Conservation (phyloP, 2,113 vertebrate genomes). For the Caloenas nicobarica region DNA sequence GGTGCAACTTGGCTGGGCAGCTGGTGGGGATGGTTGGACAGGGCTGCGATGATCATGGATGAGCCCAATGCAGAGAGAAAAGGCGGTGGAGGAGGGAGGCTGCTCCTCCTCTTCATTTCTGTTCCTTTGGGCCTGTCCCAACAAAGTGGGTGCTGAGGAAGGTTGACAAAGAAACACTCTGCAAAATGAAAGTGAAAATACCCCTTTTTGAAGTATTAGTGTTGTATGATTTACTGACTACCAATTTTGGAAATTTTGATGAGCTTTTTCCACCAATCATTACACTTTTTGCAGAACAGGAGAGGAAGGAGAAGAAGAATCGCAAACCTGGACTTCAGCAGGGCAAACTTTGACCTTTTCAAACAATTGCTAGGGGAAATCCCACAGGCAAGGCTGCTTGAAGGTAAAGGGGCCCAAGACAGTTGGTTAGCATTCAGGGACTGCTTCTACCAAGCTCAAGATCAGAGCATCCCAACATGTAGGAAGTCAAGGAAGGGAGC, state of each 20-base stretch:
- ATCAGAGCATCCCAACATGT: too few species aligned
- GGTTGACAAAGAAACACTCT: not conserved
- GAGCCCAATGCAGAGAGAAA: not conserved
- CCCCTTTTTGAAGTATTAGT: not conserved
- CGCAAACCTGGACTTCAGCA: too few species aligned
- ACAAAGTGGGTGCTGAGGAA: not conserved
- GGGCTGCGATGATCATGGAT: not conserved
- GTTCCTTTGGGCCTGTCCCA: not conserved
- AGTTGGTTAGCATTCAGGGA: too few species aligned
- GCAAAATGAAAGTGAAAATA: not conserved
- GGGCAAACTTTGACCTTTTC: too few species aligned
- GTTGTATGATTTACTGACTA: not conserved
- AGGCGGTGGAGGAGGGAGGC: not conserved
- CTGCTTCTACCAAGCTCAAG: too few species aligned
- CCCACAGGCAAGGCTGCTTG: too few species aligned
- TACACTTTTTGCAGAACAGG: not conserved
- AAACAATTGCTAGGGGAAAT: too few species aligned
- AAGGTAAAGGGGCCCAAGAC: too few species aligned
- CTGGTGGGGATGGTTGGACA: not conserved
- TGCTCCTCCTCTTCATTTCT: not conserved
- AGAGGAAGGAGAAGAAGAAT: too few species aligned
- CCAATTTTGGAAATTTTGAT: not conserved
- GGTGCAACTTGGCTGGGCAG: too few species aligned
- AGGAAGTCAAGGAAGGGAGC: too few species aligned
- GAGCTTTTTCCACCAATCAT: not conserved